Evolutionary conservation across 2,888 invertebrate species (phyloP), one percentile per base, ranked within the genome.

Genomic region (Cataglyphis livida): DNA sequence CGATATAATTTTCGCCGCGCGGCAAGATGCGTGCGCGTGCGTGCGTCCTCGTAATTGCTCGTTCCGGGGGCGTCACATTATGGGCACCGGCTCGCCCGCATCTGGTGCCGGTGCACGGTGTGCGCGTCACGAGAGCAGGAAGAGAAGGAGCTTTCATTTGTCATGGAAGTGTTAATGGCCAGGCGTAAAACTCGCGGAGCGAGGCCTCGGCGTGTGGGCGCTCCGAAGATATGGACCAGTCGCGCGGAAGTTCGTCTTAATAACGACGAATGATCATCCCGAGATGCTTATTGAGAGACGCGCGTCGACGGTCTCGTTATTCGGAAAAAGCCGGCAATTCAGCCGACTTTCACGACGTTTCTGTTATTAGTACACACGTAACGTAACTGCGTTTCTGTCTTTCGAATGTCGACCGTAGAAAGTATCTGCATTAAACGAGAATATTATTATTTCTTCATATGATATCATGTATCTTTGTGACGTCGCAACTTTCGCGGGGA

Each of bases 161-260:
- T 90, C 89, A 89, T 89, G 87, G 89, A 91, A 92, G 92, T 92
- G 92, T 93, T 92, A 93, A 93, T 93, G 91, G 92, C 90, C 91
- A 78, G 89, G 85, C 89, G 92, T 93, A 93, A 92, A 92, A 92
- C 90, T 87, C 89, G 84, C 89, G 86, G 81, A 90, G 88, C 88
- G 90, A 84, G 87, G 84, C 83, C 83, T 21, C 76, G 64, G 85
- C 88, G 91, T 88, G 93, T 93, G 93, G 93, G 93, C 93, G 93
- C 74, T 48, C 51, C 83, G 86, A 54, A 91, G 93, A 93, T 93
- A 92, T 92, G 93, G 92, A 92, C 93, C 93, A 93, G 90, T 88
- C 32, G 18, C 38, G 15, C 70, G 32, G 66, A 65, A 6, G 35
- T 35, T 82, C 84, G 71, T 84, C 81, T 89, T 85, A 88, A 89